Base-by-base conservation (phyloP, 2,797 vertebrate genomes). In the Melanotaenia trifasciata region DNA sequence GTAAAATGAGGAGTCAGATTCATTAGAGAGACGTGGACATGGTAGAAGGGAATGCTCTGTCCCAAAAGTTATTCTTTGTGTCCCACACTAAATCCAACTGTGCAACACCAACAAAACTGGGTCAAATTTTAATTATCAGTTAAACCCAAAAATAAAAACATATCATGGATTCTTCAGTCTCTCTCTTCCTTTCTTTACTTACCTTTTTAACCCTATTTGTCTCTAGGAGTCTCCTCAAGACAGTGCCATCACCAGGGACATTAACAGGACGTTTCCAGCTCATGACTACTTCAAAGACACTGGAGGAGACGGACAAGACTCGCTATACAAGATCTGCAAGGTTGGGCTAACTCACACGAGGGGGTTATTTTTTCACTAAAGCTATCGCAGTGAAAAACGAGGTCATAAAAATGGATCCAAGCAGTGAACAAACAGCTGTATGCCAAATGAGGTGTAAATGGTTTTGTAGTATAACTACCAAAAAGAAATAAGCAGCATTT, bases 251-350 rank as follows among this genome's bases (percentile, higher is more conserved):
- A 99, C 98, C 61, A 93, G 98, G 58, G 98, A 99, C 93, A 99
- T 99, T 90, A 99, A 99, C 87, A 95, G 98, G 73, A 99, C 98
- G 0, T 99, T 99, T 86, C 98, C 98, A 70, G 98, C 98, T 59
- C 98, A 99, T 13, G 98, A 99, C 93, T 99, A 99, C 91, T 99
- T 99, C 87, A 99, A 99, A 92, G 98, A 99, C 86, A 99, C 98
- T 1, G 98, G 98, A 81, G 98, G 98, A 81, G 98, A 99, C 61
- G 98, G 98, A 51, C 98, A 99, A 89, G 98, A 99, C 89, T 99
- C 98, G 0, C 94, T 99, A 58, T 99, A 99, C 89, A 99, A 99
- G 93, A 99, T 99, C 94, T 99, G 98, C 96, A 99, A 99, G 97
- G 98, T 99, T 92, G 45, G 71, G 33, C 58, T 18, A 35, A 53